Evolutionary conservation across 2,888 invertebrate genomes (phyloP).

Genomic region (Acronicta alni): DNA sequence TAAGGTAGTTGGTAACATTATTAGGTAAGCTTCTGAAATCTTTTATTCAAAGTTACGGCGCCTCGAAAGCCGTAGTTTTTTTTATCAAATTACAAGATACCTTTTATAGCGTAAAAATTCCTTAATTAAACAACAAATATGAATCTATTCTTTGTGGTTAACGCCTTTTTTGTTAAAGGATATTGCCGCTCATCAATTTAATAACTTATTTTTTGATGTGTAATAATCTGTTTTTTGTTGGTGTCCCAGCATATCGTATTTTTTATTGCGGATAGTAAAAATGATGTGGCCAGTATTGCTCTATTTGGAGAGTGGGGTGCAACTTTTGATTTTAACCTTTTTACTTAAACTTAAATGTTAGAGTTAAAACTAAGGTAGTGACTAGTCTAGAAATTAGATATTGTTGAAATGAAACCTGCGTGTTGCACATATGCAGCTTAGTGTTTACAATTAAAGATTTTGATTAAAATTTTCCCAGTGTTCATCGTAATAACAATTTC

Average conservation of each 20-base stretch:
- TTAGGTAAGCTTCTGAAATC: conserved; percentile 69
- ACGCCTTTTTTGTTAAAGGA: conserved; percentile 81
- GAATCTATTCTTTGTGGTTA: conserved; percentile 79
- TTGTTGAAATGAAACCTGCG: too few relatives aligned
- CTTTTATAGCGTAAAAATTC: conserved; percentile 83
- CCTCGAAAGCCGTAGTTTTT: conserved; percentile 53
- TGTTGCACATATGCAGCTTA: too few relatives aligned
- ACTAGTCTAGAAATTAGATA: too few relatives aligned
- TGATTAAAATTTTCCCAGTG: too few relatives aligned
- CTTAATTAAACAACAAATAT: conserved; percentile 85
- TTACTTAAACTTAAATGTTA: conserved; percentile 1
- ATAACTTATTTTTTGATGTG: conserved; percentile 77
- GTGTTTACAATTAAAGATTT: too few relatives aligned
- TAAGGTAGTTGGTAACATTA: conserved; percentile 43
- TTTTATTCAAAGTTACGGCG: conserved; percentile 62
- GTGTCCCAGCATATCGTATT: conserved; percentile 38
- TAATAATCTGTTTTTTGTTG: conserved; percentile 73
- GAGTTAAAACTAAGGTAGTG: too few relatives aligned
- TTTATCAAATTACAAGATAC: conserved; percentile 67
- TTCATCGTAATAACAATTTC: too few relatives aligned
- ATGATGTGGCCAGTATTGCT: conserved; percentile 35
- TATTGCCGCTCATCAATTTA: conserved; percentile 84
- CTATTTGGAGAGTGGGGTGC: conserved; percentile 20
- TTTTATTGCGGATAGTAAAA: conserved; percentile 49
- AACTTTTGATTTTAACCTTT: conserved; percentile 4